phyloP scores from a whole-genome alignment of 2,797 vertebrate species.

The Pterois miles region DNA sequence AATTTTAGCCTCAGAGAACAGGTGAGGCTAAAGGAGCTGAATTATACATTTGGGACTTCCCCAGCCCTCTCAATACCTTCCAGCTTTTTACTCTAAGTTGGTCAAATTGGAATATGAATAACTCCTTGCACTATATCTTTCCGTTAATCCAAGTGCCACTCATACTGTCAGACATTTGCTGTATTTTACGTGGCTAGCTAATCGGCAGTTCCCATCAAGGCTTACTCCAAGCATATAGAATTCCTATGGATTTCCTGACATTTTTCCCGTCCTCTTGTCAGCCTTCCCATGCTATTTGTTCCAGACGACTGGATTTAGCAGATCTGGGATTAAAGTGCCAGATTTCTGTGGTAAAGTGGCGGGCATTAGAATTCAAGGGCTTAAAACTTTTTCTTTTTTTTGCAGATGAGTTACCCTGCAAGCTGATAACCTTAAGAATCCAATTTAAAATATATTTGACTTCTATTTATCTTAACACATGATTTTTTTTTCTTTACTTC shows the following conservation, averaged over 20 bases:
- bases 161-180: conserved; percentile 27
- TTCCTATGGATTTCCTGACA: conserved; percentile 67
- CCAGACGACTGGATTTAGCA: conserved; percentile 65
- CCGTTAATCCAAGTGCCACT: conserved; percentile 61
- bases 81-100: conserved; percentile 25
- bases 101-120: conserved; percentile 30
- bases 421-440: conserved; percentile 74
- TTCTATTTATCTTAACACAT: conserved; percentile 46
- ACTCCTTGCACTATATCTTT: conserved; percentile 31
- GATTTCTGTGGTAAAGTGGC: conserved; percentile 66
- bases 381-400: conserved; percentile 50
- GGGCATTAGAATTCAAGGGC: conserved; percentile 71
- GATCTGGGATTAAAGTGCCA: conserved; percentile 74
- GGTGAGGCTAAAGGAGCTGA: conserved; percentile 58
- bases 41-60: conserved; percentile 54
- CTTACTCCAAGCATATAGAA: conserved; percentile 54
- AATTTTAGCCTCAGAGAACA: conserved; percentile 72
- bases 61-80: conserved; percentile 32
- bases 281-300: conserved; percentile 72
- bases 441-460: conserved; percentile 56
- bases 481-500: neutral
- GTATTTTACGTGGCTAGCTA: conserved; percentile 29
- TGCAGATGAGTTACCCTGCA: conserved; percentile 55
- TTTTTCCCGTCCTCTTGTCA: conserved; percentile 65
- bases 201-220: conserved; percentile 53